phyloP scores from a whole-genome alignment of 2,888 invertebrate species.

The Cataglyphis cursor region DNA sequence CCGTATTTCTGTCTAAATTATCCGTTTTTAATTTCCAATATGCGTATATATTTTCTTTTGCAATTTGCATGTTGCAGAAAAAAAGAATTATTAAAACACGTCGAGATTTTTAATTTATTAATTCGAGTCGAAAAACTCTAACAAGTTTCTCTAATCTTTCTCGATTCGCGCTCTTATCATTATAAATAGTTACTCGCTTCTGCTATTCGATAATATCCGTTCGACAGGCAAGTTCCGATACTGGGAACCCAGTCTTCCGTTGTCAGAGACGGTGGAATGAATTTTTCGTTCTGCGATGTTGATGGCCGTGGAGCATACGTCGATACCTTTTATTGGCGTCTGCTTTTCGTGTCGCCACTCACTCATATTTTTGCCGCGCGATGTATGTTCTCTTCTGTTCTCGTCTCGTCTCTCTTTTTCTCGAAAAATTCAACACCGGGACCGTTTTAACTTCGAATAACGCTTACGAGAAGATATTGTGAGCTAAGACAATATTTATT shows the following conservation, averaged over 20 bases:
- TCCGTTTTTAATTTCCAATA: constrained; percentile 3
- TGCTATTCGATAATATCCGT: constrained; percentile 20
- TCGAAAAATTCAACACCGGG: constrained; percentile 72
- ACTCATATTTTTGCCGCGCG: constrained; percentile 61
- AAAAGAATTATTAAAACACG: not conserved
- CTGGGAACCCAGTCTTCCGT: constrained; percentile 24
- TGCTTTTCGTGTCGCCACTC: constrained; percentile 51
- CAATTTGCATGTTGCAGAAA: too few relatives aligned
- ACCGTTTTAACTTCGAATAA: constrained; percentile 32
- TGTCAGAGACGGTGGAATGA: constrained; percentile 50
- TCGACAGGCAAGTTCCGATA: constrained; percentile 45
- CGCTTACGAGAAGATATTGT: constrained; percentile 28
- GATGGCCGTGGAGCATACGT: constrained; percentile 53
- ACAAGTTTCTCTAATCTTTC: constrained; percentile 14
- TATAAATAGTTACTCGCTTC: constrained; percentile 34
- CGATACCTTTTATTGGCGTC: constrained; percentile 64
- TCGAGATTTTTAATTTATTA: constrained; percentile 21
- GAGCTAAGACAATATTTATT: constrained; percentile 33
- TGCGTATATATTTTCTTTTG: too few relatives aligned
- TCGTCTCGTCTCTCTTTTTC: constrained; percentile 41
- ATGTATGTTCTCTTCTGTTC: constrained; percentile 53
- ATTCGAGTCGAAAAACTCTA: constrained; percentile 4
- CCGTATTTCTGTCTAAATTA: not conserved
- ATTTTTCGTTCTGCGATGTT: constrained; percentile 60
- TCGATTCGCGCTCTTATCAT: not conserved